Evolutionary conservation across 2,888 invertebrate genomes (phyloP), one percentile per base, ranked within the genome.

Genomic region (Lycophotia porphyrea): DNA sequence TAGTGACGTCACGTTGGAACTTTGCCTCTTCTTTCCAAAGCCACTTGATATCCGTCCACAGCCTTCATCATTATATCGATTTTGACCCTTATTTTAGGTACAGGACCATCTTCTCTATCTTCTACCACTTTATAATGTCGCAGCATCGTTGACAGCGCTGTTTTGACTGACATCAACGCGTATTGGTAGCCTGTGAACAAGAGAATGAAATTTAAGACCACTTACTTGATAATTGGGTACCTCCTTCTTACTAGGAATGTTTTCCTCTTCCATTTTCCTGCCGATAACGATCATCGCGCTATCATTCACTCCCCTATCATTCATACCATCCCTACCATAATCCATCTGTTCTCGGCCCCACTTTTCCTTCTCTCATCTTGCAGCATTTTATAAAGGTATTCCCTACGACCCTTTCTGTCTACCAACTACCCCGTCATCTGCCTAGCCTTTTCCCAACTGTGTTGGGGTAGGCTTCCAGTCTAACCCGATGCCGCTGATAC

Each of bases 41-140:
- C 90, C 1, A 96, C 70, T 80, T 93, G 82, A 76, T 94, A 95
- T 0, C 92, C 94, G 27, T 95, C 94, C 0, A 93, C 93, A 1
- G 93, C 94, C 81, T 95, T 96, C 95, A 96, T 95, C 95, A 95
- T 95, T 36, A 96, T 86, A 75, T 95, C 95, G 1, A 95, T 76
- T 84, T 95, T 95, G 2, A 94, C 92, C 72, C 91, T 89, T n/a
- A 96, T 94, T 36, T 90, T 88, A 3, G 95, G 95, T 2, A 87
- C 79, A 0, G 92, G 90, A 11, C 91, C 88, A 2, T 78, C 65
- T 81, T 94, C 94, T 52, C 80, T 80, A 2, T 93, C 92, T 13
- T 89, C 92, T 0, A 94, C 87, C 0, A 96, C 89, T 76, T 89
- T 91, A 85, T 90, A 95, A 5, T 86, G 85, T 15, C 95, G 91